Evolutionary conservation across 1,140 invertebrate species (phyloP), one percentile per base, ranked within the genome.

Genomic region (Drosophila kohkoa): DNA sequence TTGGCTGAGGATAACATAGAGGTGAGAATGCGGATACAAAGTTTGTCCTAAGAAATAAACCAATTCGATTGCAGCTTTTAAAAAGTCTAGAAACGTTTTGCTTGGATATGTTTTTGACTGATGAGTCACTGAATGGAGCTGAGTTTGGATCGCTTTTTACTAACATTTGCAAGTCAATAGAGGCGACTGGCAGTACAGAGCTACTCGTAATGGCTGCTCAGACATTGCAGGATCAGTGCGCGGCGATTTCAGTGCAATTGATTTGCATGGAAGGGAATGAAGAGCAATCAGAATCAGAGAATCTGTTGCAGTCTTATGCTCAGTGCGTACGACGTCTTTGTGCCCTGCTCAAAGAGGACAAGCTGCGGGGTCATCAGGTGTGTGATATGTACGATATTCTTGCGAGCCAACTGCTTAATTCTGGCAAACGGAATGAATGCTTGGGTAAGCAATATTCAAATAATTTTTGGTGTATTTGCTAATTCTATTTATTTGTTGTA

Each of bases 71-170:
- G 1, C 16, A 87, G 83, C 13, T 88, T 8, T 45, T 86, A 1
- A 7, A 0, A 10, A 38, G 2, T 10, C 25, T 87, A 11, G 83
- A 87, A 54, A 48, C 2, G 3, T 57, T 41, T 7, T 58, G 69
- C 7, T 7, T 83, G 1, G 25, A 59, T 0, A 68, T 38, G 3
- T 87, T 82, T 45, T 38, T 83, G 7, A 11, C 52, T 1, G 80
- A 88, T 32, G 41, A 80, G 2, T 63, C 77, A 0, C 66, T 87
- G 0, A 46, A 8, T 2, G 77, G 72, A 2, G 11, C 38, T 1
- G 83, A 82, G 8, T 15, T 69, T 5, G 8, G 20, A 3, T 51
- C 30, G 1, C 66, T 87, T 15, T 83, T 82, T 2, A n/a, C 3
- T 1, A 70, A 51, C 5, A 43, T 87, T 6, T 70, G 52, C 1